These are phyloP conservation scores for Osmerus eperlanus DNA, from an alignment of 2,113 vertebrate species.

Conservation along the genomic window DNA sequence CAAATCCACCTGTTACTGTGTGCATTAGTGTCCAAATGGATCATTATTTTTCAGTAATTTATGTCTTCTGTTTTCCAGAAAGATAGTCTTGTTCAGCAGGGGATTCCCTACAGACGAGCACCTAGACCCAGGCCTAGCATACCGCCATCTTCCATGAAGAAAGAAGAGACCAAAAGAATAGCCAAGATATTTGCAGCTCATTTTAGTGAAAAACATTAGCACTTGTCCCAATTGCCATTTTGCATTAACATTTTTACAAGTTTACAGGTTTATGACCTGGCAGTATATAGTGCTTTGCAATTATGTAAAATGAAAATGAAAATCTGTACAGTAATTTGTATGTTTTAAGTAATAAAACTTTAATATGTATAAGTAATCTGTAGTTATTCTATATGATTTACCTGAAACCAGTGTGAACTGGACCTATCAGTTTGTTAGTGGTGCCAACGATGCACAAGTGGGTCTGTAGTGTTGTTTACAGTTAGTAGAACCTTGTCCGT, in stretches of 20 bases:
- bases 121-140: slow-evolving; percentile 57
- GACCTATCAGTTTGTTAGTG: too few relatives aligned
- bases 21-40: too few relatives aligned
- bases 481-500: too few relatives aligned
- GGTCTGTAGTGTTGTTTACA: too few relatives aligned
- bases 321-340: slow-evolving; percentile 43
- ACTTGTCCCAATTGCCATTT: neutral
- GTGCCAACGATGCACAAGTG: too few relatives aligned
- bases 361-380: neutral
- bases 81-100: neutral
- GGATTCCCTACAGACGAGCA: slow-evolving; percentile 40
- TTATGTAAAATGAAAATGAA: slow-evolving; percentile 7
- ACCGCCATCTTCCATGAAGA: slow-evolving; percentile 51
- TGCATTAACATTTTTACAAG: neutral
- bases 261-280: neutral
- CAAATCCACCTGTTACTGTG: neutral
- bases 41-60: neutral
- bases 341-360: slow-evolving; percentile 60
- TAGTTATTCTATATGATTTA: too few relatives aligned
- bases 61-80: slow-evolving; percentile 40
- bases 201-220: slow-evolving; percentile 66
- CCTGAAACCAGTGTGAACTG: too few relatives aligned
- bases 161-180: slow-evolving; percentile 81
- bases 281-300: neutral
- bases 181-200: slow-evolving; percentile 84